phyloP scores from a whole-genome alignment of 2,888 invertebrate genomes.

The Apotomis turbidana region DNA sequence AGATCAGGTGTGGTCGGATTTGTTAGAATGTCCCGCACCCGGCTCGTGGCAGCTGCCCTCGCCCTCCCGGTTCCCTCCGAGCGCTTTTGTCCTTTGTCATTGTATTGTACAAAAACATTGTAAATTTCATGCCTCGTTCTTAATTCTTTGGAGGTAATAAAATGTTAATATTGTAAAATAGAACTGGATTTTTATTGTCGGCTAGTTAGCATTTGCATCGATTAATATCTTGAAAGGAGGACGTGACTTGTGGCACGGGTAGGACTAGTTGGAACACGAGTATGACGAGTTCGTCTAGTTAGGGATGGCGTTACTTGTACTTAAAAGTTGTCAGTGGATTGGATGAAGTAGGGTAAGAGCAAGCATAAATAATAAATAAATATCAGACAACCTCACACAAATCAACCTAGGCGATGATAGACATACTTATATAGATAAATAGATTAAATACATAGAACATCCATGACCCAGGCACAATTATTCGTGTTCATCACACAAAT shows the following conservation, averaged over 20 bases:
- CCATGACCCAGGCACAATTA: no score
- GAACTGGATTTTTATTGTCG: slow-evolving; percentile 35
- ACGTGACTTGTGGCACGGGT: slow-evolving; percentile 7
- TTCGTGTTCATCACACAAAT: no score
- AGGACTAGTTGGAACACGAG: background rate
- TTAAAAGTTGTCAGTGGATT: no score
- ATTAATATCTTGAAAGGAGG: slow-evolving; percentile 12
- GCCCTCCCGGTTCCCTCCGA: slow-evolving; percentile 51
- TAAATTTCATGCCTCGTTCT: slow-evolving; percentile 40
- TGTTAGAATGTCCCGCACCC: slow-evolving; percentile 80
- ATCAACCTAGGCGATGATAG: no score
- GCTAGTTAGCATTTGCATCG: slow-evolving; percentile 16
- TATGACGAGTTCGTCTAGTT: background rate
- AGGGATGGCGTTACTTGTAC: background rate
- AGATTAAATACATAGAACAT: no score
- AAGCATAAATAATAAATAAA: no score
- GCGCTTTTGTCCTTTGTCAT: slow-evolving; percentile 41
- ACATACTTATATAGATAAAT: no score
- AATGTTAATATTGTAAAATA: slow-evolving; percentile 26
- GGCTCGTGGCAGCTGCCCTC: slow-evolving; percentile 75
- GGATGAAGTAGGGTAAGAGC: no score
- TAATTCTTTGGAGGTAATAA: slow-evolving; percentile 33
- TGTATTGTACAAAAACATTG: slow-evolving; percentile 38
- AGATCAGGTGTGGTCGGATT: slow-evolving; percentile 81
- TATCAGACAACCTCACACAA: no score